A percentile compares a stretch with the other conserved stretches of the same genome.
These are phyloP conservation scores for Nyctalus aviator DNA, from an alignment of 2,797 vertebrate species.

Conservation along the genomic window DNA sequence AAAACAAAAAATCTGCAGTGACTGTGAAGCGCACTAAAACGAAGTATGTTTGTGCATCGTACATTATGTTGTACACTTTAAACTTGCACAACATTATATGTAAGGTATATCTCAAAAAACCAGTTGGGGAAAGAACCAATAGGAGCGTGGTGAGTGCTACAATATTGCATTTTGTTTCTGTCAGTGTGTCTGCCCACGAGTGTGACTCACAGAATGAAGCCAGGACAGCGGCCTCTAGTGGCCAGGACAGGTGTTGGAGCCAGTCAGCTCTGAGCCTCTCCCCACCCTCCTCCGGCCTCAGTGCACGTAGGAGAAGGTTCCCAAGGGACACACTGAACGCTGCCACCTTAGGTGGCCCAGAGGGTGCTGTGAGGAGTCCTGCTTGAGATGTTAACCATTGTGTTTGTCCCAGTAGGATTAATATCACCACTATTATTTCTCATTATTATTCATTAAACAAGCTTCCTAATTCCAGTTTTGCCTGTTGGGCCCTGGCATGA, in stretches of 20 bases:
- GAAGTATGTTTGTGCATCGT: background rate
- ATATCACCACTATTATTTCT: background rate
- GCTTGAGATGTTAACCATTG: background rate
- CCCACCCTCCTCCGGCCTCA: background rate
- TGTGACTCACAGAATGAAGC: background rate
- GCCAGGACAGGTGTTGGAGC: background rate
- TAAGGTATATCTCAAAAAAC: background rate
- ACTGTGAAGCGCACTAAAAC: background rate
- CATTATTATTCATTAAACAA: background rate
- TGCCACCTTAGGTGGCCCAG: background rate
- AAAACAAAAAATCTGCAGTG: background rate
- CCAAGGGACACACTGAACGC: background rate
- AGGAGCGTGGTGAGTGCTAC: background rate
- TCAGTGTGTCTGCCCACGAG: background rate
- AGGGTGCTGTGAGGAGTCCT: background rate
- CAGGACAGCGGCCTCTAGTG: background rate
- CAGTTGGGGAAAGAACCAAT: background rate
- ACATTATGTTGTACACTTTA: background rate
- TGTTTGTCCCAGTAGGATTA: background rate
- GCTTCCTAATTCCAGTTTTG: background rate
- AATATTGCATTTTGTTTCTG: background rate
- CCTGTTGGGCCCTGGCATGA: background rate
- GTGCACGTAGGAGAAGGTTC: background rate
- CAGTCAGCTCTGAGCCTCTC: background rate
- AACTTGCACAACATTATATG: background rate